A percentile compares a stretch with the other conserved stretches of the same genome.
Conservation (phyloP, 1,140 invertebrate genomes). For the Trypoxylus dichotomus region DNA sequence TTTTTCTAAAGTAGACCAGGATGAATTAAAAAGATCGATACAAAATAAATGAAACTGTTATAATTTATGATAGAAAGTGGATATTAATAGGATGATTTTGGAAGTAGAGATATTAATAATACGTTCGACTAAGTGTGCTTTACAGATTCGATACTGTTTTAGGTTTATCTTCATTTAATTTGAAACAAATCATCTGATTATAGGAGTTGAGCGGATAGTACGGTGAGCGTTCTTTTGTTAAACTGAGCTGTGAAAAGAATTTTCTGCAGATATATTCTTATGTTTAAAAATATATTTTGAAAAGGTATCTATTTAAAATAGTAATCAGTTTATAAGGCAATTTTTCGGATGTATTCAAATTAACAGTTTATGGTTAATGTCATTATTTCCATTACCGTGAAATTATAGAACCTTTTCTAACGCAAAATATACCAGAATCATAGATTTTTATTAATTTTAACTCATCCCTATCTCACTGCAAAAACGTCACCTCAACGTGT, state of each 20-base stretch:
- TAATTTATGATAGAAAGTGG: background rate
- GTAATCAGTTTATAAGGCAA: background rate
- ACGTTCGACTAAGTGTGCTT: background rate
- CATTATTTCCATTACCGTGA: background rate
- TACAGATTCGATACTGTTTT: background rate
- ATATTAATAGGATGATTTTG: background rate
- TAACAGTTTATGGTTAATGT: background rate
- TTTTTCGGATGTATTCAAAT: background rate
- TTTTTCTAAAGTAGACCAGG: background rate
- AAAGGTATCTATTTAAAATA: background rate
- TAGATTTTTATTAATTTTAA: background rate
- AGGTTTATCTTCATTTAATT: too few species aligned
- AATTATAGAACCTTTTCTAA: background rate
- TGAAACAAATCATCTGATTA: too few species aligned
- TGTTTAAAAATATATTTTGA: background rate
- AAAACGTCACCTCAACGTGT: conserved; percentile 2
- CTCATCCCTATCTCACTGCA: background rate
- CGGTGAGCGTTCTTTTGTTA: too few species aligned
- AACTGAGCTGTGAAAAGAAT: too few species aligned
- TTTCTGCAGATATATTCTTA: background rate
- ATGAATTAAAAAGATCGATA: background rate
- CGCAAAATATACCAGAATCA: background rate
- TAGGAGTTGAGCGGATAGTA: too few species aligned
- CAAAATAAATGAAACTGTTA: background rate
- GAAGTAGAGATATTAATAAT: background rate